A percentile compares a stretch with the other conserved stretches of the same genome.
Conservation (phyloP, 2,797 vertebrate genomes). For the Liparis tanakae region DNA sequence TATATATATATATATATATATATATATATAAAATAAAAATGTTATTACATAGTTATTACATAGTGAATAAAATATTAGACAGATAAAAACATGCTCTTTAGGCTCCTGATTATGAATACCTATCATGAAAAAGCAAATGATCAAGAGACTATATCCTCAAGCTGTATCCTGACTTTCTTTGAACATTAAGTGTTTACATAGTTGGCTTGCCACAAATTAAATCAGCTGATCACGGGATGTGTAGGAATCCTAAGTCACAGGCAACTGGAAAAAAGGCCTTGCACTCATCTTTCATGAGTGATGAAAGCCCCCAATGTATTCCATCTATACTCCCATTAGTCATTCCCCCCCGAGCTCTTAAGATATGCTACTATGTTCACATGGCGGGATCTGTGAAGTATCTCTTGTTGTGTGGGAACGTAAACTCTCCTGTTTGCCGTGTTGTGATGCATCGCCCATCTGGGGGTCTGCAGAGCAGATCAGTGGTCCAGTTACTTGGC, state of each 20-base stretch:
- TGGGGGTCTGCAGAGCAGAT: constrained; percentile 73
- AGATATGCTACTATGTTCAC: constrained; percentile 23
- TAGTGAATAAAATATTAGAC: too few relatives aligned
- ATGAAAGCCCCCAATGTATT: constrained; percentile 12
- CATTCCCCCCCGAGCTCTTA: neutral
- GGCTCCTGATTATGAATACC: constrained; percentile 3
- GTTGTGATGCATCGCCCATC: constrained; percentile 74
- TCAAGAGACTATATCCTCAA: neutral
- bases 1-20: too few relatives aligned
- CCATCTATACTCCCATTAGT: neutral
- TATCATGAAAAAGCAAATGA: neutral
- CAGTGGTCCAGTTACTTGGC: constrained; percentile 63
- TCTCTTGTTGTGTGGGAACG: constrained; percentile 40
- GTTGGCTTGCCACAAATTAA: constrained; percentile 9
- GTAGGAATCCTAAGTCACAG: constrained; percentile 17
- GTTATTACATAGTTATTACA: neutral
- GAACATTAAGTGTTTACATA: constrained; percentile 4
- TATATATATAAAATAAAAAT: too few relatives aligned
- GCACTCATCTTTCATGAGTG: constrained; percentile 7
- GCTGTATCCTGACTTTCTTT: neutral
- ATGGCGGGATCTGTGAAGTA: constrained; percentile 31
- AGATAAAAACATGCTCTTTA: neutral
- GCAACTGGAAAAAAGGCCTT: constrained; percentile 10
- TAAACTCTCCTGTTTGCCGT: constrained; percentile 33
- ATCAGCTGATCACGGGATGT: constrained; percentile 34